Evolutionary conservation across 2,888 invertebrate genomes (phyloP).

Genomic region (Hedya salicella): DNA sequence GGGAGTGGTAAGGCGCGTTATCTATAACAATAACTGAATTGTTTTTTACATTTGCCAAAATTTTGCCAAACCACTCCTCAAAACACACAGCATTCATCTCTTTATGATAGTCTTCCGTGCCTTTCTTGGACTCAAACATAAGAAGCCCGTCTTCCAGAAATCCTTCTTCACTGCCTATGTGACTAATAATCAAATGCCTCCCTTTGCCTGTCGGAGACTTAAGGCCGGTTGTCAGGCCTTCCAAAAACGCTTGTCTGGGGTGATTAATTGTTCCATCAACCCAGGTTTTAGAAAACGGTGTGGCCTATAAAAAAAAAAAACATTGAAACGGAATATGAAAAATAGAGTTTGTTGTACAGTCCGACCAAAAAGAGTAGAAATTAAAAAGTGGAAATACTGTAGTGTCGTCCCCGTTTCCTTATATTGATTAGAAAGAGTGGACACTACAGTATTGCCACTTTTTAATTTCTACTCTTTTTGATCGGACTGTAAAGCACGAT

Average conservation of each 20-base stretch:
- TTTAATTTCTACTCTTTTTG: too few species aligned
- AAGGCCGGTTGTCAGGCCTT: neutral
- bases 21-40: conserved; percentile 2
- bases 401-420: too few species aligned
- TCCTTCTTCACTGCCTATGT: neutral
- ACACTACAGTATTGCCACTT: too few species aligned
- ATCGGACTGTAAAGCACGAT: too few species aligned
- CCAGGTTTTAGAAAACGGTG: neutral
- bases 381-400: too few species aligned
- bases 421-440: too few species aligned
- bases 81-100: conserved; percentile 11
- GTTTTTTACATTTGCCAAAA: conserved; percentile 9
- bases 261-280: neutral
- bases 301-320: neutral
- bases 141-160: neutral
- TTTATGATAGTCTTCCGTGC: conserved; percentile 7
- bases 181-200: neutral
- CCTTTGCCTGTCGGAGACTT: conserved; percentile 3
- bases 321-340: neutral
- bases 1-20: conserved; percentile 16
- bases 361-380: neutral
- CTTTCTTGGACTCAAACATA: neutral
- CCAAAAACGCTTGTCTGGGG: conserved; percentile 1
- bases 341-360: neutral
- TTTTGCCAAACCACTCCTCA: conserved; percentile 6